These are phyloP conservation scores for Piscicola geometra DNA, from an alignment of 2,888 invertebrate species.

Conservation along the genomic window DNA sequence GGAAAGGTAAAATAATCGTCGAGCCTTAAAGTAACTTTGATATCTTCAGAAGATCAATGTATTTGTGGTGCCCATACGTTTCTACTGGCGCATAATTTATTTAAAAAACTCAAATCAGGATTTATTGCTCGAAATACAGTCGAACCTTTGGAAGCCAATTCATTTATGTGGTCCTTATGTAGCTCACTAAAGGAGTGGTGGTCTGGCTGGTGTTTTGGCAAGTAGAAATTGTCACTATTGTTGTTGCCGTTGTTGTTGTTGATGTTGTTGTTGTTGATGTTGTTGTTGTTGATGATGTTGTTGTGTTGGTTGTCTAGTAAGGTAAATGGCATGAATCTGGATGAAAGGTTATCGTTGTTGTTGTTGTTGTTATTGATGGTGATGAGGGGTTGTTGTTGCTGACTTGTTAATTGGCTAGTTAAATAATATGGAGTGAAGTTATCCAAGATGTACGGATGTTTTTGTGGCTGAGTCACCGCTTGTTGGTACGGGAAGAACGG, in stretches of 20 bases:
- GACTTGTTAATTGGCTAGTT: neutral
- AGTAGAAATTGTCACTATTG: neutral
- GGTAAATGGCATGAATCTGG: neutral
- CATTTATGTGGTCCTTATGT: neutral
- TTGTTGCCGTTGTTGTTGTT: neutral
- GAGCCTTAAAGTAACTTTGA: no score
- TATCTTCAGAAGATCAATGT: no score
- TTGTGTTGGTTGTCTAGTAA: neutral
- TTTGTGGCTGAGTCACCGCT: neutral
- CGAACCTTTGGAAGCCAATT: neutral
- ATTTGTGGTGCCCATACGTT: neutral
- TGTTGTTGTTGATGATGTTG: constrained; percentile 25
- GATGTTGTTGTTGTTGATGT: neutral
- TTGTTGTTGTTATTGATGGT: constrained; percentile 6
- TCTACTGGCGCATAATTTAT: no score
- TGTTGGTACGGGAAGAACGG: constrained; percentile 18
- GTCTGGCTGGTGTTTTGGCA: constrained; percentile 7
- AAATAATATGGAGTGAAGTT: neutral
- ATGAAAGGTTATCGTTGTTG: constrained; percentile 3
- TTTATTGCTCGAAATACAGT: no score
- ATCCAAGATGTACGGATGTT: neutral
- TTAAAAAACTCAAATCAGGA: no score
- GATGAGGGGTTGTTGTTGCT: constrained; percentile 1
- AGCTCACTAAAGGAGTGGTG: neutral
- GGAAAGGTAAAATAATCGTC: no score